A percentile compares a stretch with the other conserved stretches of the same genome.
These are phyloP conservation scores for Prinia subflava DNA, from an alignment of 2,113 vertebrate species.

Conservation along the genomic window DNA sequence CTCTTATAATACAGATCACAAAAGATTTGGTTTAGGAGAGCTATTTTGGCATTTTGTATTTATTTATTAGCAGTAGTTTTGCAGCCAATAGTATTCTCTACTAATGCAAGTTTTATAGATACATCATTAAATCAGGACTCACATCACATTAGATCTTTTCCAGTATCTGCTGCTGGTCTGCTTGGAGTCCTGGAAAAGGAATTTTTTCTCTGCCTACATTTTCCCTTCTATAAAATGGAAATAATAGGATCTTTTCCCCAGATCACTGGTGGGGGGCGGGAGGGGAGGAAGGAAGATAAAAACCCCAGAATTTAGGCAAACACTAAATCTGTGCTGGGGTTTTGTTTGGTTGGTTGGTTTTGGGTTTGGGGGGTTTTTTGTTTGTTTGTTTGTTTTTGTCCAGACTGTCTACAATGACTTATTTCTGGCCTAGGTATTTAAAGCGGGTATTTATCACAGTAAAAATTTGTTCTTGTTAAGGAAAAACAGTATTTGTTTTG, in stretches of 20 bases:
- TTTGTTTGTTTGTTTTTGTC: not conserved
- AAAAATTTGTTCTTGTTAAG: not conserved
- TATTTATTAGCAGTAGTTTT: not conserved
- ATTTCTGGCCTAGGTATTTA: not conserved
- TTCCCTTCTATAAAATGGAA: not conserved
- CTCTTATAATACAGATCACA: not conserved
- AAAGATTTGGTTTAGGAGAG: not conserved
- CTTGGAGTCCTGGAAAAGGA: not conserved
- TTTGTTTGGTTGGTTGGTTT: not conserved
- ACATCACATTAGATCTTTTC: not conserved
- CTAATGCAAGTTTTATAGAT: not conserved
- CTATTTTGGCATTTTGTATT: not conserved
- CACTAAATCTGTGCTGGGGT: not conserved
- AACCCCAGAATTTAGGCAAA: not conserved
- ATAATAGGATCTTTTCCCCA: not conserved
- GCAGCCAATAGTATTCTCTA: not conserved
- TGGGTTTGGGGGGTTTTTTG: too few relatives aligned
- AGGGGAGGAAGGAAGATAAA: too few relatives aligned
- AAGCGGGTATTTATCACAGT: not conserved
- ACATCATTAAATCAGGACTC: not conserved
- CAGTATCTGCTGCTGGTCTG: not conserved
- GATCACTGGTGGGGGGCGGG: not conserved
- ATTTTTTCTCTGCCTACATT: not conserved
- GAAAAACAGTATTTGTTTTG: not conserved
- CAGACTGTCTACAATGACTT: not conserved